Evolutionary conservation across 64 coral and sea anemone species (phyloP).

Genomic region (Actinia equina): DNA sequence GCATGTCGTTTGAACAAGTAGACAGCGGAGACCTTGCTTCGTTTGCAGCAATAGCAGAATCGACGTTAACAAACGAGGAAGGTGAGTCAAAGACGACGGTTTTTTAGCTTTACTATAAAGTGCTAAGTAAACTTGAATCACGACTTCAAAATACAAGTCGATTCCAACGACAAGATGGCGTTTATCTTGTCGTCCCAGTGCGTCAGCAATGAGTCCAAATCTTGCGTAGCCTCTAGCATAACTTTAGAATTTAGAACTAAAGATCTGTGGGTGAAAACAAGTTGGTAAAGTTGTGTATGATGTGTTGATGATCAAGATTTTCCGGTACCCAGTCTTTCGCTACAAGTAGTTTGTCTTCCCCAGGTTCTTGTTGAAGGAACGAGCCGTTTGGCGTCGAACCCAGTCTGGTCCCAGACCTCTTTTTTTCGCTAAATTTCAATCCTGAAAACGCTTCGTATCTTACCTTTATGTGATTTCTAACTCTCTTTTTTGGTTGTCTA

Average conservation of each 20-base stretch:
- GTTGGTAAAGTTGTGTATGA: not conserved
- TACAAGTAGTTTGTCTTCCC: slow-evolving; percentile 71
- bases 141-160: not conserved
- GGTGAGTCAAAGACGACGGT: slow-evolving; percentile 28
- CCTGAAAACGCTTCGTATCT: not conserved
- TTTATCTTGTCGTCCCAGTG: not conserved
- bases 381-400: slow-evolving; percentile 29
- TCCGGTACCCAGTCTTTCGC: slow-evolving; percentile 97
- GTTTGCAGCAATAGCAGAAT: slow-evolving; percentile 85
- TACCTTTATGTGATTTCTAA: not conserved
- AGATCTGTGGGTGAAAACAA: not conserved
- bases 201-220: slow-evolving; percentile 8
- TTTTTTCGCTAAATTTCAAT: slow-evolving; percentile 1
- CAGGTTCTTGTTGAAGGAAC: slow-evolving; percentile 86
- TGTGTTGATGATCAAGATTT: slow-evolving; percentile 12
- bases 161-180: slow-evolving; percentile 1
- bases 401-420: slow-evolving; percentile 95
- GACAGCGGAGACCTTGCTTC: slow-evolving; percentile 85
- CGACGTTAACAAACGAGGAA: slow-evolving; percentile 75
- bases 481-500: not conserved
- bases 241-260: not conserved
- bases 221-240: not conserved
- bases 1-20: slow-evolving; percentile 77
- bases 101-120: not conserved
- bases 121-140: not conserved